A percentile compares a stretch with the other conserved stretches of the same genome.
Evolutionary conservation across 2,888 invertebrate genomes (phyloP).

Genomic region (Arge pagana): DNA sequence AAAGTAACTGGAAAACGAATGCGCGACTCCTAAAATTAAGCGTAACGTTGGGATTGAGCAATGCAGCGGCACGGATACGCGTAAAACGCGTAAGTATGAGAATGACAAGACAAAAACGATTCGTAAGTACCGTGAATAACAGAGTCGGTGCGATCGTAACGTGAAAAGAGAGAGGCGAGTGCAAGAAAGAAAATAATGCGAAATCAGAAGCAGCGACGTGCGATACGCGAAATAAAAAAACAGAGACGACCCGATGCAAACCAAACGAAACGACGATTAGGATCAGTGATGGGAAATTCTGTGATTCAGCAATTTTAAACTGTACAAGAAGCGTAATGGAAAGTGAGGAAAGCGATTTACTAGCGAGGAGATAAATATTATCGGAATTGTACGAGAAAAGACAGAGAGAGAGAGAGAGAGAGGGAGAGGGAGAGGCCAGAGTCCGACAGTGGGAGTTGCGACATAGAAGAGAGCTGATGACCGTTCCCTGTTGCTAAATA

Average conservation of each 20-base stretch:
- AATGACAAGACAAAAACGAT: too few relatives aligned
- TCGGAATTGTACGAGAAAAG: slow-evolving; percentile 27
- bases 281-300: too few relatives aligned
- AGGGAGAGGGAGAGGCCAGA: slow-evolving; percentile 1
- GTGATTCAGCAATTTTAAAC: too few relatives aligned
- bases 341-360: slow-evolving; percentile 11
- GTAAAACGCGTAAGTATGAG: too few relatives aligned
- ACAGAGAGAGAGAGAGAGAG: slow-evolving; percentile 21
- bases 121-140: too few relatives aligned
- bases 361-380: slow-evolving; percentile 22
- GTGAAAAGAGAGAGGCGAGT: slow-evolving; percentile 8
- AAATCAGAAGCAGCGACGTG: too few relatives aligned
- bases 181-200: slow-evolving; percentile 3
- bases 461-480: slow-evolving; percentile 8
- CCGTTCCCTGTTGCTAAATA: slow-evolving; percentile 11
- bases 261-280: too few relatives aligned
- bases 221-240: too few relatives aligned
- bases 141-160: slow-evolving; percentile 8
- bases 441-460: slow-evolving; percentile 1
- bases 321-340: slow-evolving; percentile 24
- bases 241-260: slow-evolving; percentile 14
- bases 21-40: too few relatives aligned
- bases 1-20: too few relatives aligned
- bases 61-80: too few relatives aligned
- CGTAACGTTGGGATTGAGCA: too few relatives aligned